Conservation (phyloP, 2,113 vertebrate species). For the Strix aluco region DNA sequence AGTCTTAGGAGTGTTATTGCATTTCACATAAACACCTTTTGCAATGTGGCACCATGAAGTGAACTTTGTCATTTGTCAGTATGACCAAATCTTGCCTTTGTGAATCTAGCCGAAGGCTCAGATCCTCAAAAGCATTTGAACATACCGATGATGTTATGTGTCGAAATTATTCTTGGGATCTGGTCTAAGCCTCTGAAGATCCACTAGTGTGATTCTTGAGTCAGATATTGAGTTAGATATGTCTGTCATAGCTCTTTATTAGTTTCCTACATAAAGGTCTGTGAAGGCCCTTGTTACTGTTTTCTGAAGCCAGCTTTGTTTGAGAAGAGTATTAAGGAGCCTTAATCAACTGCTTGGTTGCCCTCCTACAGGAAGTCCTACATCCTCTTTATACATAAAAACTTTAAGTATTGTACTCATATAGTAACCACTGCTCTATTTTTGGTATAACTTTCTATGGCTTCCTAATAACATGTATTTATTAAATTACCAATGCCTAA, state of each 20-base stretch:
- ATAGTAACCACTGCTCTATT: not conserved
- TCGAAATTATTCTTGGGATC: not conserved
- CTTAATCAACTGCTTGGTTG: not conserved
- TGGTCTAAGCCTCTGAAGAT: not conserved
- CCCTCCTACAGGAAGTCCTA: not conserved
- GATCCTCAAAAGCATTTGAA: not conserved
- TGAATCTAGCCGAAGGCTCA: not conserved
- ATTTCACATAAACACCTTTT: fast-evolving
- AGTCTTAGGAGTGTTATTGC: not conserved
- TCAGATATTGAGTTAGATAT: not conserved
- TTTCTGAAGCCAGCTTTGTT: not conserved
- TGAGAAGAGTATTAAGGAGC: not conserved
- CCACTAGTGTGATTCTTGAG: not conserved
- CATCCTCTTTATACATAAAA: not conserved
- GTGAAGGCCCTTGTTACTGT: not conserved
- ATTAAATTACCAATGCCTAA: not conserved
- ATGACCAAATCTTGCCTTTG: not conserved
- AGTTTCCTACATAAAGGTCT: not conserved
- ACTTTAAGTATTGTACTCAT: not conserved
- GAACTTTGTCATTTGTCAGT: not conserved
- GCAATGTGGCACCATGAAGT: not conserved
- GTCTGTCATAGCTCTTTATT: not conserved
- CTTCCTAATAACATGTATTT: not conserved
- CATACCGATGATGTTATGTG: not conserved
- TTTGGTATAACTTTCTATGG: not conserved